Evolutionary conservation across 2,113 vertebrate genomes (phyloP).

Genomic region (Salvator merianae): DNA sequence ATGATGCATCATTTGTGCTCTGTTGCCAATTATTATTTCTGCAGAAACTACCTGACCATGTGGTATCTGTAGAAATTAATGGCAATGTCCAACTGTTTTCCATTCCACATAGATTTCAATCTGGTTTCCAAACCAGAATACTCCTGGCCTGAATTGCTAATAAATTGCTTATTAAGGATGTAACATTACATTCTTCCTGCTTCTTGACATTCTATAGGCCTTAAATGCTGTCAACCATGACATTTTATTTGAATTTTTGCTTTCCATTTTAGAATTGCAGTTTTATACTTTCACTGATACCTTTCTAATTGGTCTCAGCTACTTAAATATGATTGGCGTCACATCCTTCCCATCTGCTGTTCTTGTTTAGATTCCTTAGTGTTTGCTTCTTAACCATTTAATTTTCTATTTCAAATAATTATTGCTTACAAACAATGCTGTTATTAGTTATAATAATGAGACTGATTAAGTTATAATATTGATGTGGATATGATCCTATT

Average conservation of each 20-base stretch:
- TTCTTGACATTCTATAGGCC: conserved; percentile 42
- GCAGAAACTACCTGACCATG: conserved; percentile 34
- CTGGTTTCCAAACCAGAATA: conserved; percentile 42
- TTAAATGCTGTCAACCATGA: background rate
- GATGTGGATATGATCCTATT: background rate
- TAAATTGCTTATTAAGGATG: conserved; percentile 42
- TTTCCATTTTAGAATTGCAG: conserved; percentile 28
- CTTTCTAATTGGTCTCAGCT: conserved; percentile 51
- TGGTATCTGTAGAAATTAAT: conserved; percentile 35
- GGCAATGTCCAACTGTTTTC: conserved; percentile 32
- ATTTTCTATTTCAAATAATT: conserved; percentile 32
- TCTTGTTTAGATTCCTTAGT: conserved; percentile 6
- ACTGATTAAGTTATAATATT: conserved; percentile 3
- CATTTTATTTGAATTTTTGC: conserved; percentile 40
- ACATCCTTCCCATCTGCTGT: conserved; percentile 31
- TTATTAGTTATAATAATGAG: background rate
- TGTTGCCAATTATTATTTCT: conserved; percentile 40
- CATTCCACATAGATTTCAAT: conserved; percentile 29
- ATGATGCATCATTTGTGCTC: conserved; percentile 40
- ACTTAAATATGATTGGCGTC: conserved; percentile 48
- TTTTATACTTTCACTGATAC: conserved; percentile 24
- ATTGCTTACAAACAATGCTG: conserved; percentile 11
- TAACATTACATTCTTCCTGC: conserved; percentile 30
- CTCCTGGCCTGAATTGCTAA: conserved; percentile 25
- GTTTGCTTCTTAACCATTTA: conserved; percentile 50